phyloP scores from a whole-genome alignment of 2,888 invertebrate species.

The Criorhina ranunculi region DNA sequence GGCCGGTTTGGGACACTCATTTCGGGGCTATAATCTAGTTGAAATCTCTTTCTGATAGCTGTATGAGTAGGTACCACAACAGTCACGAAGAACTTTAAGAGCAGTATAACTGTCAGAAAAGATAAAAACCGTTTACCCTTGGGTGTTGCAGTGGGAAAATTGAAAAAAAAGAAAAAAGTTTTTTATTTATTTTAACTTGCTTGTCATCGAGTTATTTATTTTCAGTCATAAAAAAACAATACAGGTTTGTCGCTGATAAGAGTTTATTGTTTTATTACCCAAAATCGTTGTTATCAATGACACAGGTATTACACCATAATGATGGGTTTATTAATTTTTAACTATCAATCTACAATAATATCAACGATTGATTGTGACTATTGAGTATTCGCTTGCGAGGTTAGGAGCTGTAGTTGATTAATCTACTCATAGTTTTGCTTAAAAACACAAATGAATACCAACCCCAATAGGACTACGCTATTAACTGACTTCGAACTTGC shows the following conservation, averaged over 20 bases:
- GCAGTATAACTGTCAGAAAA: no score
- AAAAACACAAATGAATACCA: constrained; percentile 2
- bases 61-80: no score
- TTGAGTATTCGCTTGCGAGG: no score
- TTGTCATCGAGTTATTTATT: neutral
- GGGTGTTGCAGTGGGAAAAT: neutral
- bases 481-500: neutral
- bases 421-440: neutral
- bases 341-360: neutral
- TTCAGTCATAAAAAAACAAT: constrained; percentile 16
- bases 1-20: no score
- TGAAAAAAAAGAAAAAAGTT: neutral
- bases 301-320: neutral
- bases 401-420: no score
- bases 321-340: neutral
- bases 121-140: no score
- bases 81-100: no score
- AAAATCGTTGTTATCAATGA: constrained; percentile 8
- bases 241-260: neutral
- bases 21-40: no score
- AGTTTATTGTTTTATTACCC: constrained; percentile 8
- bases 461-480: neutral
- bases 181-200: neutral
- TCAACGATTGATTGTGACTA: no score
- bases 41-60: no score